Evolutionary conservation across 2,888 invertebrate species (phyloP), one percentile per base, ranked within the genome.

Genomic region (Plagodis pulveraria): DNA sequence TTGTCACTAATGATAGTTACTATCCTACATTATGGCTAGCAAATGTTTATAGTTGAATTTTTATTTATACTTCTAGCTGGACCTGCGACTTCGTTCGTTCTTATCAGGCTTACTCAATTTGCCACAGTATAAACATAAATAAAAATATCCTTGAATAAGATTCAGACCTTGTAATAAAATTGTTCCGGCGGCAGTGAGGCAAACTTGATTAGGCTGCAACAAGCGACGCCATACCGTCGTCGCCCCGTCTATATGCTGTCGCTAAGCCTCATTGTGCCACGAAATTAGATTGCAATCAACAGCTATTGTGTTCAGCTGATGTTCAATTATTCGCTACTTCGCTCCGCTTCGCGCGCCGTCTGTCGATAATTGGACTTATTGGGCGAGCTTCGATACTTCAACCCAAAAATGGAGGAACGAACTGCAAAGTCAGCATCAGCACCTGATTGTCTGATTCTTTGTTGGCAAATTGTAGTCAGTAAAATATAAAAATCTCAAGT

Each of bases 251-350:
- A 22, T 45, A 45, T 38, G n/a, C 11, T 34, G 47, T 5, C 42
- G 48, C 43, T 22, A 22, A 22, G 22, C 22, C 22, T 44, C 55
- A 62, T 12, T 63, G 63, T 53, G 44, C 58, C 50, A 49, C 43
- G 54, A 53, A 63, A 58, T 55, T 62, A 49, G 54, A 44, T 46
- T 43, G 46, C 56, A 64, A 63, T 65, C 65, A 68, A 45, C 58
- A 12, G 44, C 60, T 55, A 63, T 65, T 69, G 67, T 64, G 56
- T 62, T 56, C 54, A 45, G 54, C 50, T 60, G 63, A 56, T 51
- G 59, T 58, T 63, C 61, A 62, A 65, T 65, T 63, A 63, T 56
- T 40, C 43, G 48, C 36, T 34, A 51, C 57, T 40, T 41, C 46
- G 43, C 46, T 8, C 35, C 22, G 36, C n/a, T 8, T 38, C 10